Evolutionary conservation across 2,113 vertebrate genomes (phyloP).

Genomic region (Hippopotamus amphibius): DNA sequence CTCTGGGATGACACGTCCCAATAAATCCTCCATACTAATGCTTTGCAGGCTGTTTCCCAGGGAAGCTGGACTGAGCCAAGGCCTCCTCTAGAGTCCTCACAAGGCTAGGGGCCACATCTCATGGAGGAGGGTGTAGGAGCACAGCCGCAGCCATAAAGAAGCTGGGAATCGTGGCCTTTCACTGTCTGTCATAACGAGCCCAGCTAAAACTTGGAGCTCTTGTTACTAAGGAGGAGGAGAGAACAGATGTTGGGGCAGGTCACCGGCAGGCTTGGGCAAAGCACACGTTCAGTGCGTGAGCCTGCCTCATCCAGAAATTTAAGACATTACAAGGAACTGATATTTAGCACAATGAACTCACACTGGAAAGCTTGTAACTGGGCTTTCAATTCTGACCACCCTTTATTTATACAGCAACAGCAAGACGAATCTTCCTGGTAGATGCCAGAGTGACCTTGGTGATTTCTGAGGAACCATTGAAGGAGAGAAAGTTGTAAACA

Average conservation of each 20-base stretch:
- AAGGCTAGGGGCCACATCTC: too few species aligned
- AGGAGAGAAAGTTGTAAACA: neutral
- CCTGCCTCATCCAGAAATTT: too few species aligned
- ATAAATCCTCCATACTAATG: neutral
- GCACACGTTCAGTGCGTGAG: fast-evolving
- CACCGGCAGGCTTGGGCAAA: fast-evolving
- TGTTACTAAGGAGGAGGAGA: neutral
- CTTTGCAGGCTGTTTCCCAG: neutral
- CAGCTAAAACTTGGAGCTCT: neutral
- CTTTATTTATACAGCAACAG: neutral
- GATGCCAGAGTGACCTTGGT: neutral
- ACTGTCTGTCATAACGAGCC: too few species aligned
- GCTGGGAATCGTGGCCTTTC: neutral
- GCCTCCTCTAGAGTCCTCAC: neutral
- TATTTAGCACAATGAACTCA: too few species aligned
- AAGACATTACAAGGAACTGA: neutral
- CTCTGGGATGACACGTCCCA: neutral
- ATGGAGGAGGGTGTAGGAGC: fast-evolving
- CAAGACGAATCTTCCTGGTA: neutral
- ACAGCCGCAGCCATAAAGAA: neutral
- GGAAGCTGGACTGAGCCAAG: neutral
- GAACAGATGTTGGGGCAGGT: too few species aligned
- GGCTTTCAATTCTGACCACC: neutral
- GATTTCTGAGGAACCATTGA: neutral
- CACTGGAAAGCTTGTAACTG: fast-evolving